Percentiles rank a stretch among this genome's conserved stretches.
phyloP scores from a whole-genome alignment of 2,888 invertebrate species.

The Acleris laterana region DNA sequence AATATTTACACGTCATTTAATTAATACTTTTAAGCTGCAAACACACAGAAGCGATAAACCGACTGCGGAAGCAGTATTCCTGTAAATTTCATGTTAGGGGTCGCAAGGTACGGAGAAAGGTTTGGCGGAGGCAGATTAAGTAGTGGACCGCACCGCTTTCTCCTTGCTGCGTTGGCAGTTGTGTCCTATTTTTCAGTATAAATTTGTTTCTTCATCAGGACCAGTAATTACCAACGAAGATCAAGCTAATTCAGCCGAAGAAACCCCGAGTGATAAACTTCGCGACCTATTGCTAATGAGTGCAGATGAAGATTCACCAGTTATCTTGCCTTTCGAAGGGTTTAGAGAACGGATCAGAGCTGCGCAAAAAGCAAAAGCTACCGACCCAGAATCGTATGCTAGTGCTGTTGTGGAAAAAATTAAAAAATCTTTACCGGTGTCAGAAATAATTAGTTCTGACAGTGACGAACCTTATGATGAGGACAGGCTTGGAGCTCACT shows the following conservation, averaged over 20 bases:
- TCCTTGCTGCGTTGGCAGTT: no score
- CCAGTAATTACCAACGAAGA: constrained; percentile 23
- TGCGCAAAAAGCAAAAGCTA: constrained; percentile 55
- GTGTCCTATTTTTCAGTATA: no score
- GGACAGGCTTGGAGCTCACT: constrained; percentile 79
- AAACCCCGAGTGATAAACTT: constrained; percentile 71
- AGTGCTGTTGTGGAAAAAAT: constrained; percentile 60
- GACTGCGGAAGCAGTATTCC: no score
- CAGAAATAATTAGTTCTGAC: constrained; percentile 50
- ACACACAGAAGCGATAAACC: no score
- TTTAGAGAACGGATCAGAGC: constrained; percentile 74
- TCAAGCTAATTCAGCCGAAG: constrained; percentile 43
- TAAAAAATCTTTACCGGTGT: constrained; percentile 66
- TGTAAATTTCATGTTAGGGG: no score
- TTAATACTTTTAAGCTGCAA: no score
- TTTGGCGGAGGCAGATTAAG: no score
- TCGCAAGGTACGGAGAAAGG: no score
- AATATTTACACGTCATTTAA: background rate
- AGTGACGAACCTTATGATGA: constrained; percentile 71
- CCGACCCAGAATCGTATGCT: constrained; percentile 46
- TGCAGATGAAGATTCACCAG: constrained; percentile 65
- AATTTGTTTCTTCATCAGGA: constrained; percentile 1
- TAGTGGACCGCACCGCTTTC: no score
- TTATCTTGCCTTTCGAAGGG: constrained; percentile 72
- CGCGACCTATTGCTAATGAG: constrained; percentile 68